phyloP scores from a whole-genome alignment of 2,113 vertebrate genomes.

The Nibea coibor region DNA sequence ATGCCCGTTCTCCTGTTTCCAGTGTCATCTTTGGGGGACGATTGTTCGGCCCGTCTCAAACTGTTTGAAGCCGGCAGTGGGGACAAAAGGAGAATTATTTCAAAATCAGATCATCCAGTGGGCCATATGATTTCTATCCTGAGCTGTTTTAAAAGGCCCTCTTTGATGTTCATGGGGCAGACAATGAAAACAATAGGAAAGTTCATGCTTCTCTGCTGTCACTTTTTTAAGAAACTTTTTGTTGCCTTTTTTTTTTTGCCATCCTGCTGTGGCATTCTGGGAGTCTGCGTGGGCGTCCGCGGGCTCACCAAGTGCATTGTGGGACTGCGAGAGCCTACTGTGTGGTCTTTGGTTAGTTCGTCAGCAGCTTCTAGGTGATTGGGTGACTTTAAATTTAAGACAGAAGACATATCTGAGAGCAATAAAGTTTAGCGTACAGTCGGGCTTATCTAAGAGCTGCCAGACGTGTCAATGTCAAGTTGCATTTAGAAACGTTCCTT shows the following conservation, averaged over 20 bases:
- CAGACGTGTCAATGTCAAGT: slow-evolving; percentile 6
- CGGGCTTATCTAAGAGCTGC: slow-evolving; percentile 63
- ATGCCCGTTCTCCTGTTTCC: slow-evolving; percentile 32
- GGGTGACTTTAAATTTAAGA: background rate
- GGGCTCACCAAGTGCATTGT: slow-evolving; percentile 41
- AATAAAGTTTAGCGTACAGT: slow-evolving; percentile 7
- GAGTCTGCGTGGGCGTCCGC: slow-evolving; percentile 41
- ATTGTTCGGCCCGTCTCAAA: slow-evolving; percentile 36
- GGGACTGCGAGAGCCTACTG: slow-evolving; percentile 51
- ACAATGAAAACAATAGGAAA: slow-evolving; percentile 54
- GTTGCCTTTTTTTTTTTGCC: slow-evolving; percentile 17
- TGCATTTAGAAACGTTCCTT: background rate
- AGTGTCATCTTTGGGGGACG: slow-evolving; percentile 59
- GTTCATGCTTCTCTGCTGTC: slow-evolving; percentile 60
- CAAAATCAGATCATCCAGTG: slow-evolving; percentile 61
- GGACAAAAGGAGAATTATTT: slow-evolving; percentile 70
- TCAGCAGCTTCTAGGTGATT: background rate
- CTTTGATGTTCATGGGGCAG: slow-evolving; percentile 56
- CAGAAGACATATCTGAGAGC: background rate
- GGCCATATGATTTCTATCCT: slow-evolving; percentile 58
- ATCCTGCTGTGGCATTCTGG: slow-evolving; percentile 64
- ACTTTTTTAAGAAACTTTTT: slow-evolving; percentile 59
- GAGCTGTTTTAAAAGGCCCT: slow-evolving; percentile 40
- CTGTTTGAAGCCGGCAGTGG: slow-evolving; percentile 48
- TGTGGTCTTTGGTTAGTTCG: slow-evolving; percentile 23